Conservation (phyloP, 2,888 invertebrate species). For the Hypomecis punctinalis region DNA sequence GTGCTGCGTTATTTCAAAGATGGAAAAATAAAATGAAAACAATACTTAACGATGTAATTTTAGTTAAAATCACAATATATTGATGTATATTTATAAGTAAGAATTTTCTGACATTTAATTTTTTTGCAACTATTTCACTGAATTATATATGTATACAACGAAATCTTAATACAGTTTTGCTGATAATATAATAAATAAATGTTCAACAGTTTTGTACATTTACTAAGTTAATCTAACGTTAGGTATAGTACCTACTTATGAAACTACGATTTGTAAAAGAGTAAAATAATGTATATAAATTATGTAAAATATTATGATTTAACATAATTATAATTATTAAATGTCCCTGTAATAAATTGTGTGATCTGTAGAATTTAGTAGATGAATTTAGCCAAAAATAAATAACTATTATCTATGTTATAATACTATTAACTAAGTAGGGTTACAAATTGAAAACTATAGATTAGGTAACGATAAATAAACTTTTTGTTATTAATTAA, state of each 20-base stretch:
- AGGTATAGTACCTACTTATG: slow-evolving; percentile 2
- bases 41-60: no score
- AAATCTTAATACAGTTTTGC: slow-evolving; percentile 3
- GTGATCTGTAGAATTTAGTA: slow-evolving; percentile 72
- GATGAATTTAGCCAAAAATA: slow-evolving; percentile 57
- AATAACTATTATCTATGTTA: slow-evolving; percentile 13
- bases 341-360: slow-evolving; percentile 71
- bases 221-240: slow-evolving; percentile 14
- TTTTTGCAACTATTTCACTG: no score
- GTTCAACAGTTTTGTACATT: slow-evolving; percentile 15
- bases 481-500: slow-evolving; percentile 6
- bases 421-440: slow-evolving; percentile 10
- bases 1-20: no score
- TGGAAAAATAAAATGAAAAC: no score
- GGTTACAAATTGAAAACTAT: slow-evolving; percentile 15
- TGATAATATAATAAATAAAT: not conserved
- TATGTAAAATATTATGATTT: slow-evolving; percentile 55
- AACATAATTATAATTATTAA: slow-evolving; percentile 48
- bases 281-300: slow-evolving; percentile 56
- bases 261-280: slow-evolving; percentile 22
- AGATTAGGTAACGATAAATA: slow-evolving; percentile 14
- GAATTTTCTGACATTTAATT: no score
- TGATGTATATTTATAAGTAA: no score
- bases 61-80: no score
- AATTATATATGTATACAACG: slow-evolving; percentile 17